A percentile compares a stretch with the other conserved stretches of the same genome.
Evolutionary conservation across 2,113 vertebrate genomes (phyloP).

Genomic region (Malurus cyaneus): DNA sequence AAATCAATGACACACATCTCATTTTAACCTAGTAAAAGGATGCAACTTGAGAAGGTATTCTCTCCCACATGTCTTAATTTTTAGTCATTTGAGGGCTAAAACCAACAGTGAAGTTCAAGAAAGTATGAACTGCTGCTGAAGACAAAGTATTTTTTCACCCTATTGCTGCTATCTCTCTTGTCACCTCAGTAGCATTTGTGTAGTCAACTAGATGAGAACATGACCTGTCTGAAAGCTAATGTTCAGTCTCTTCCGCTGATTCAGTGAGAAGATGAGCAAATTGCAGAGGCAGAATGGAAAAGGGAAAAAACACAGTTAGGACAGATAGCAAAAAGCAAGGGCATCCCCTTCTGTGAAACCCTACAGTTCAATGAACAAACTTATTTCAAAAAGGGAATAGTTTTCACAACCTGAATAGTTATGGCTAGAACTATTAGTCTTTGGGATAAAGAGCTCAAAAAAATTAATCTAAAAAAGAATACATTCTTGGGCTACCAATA

Average conservation of each 20-base stretch:
- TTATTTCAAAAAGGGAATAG: not conserved
- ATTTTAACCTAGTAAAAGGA: not conserved
- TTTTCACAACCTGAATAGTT: not conserved
- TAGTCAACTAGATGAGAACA: not conserved
- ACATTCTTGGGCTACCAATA: not conserved
- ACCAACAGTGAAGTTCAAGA: not conserved
- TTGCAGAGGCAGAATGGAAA: not conserved
- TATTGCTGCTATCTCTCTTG: accelerated
- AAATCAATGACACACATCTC: not conserved
- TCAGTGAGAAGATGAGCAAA: not conserved
- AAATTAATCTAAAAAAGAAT: no score
- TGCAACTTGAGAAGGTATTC: not conserved
- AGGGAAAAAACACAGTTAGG: not conserved
- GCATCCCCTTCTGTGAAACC: not conserved
- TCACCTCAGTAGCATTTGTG: not conserved
- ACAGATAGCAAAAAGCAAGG: not conserved
- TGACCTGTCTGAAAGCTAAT: not conserved
- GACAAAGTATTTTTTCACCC: not conserved
- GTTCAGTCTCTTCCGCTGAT: not conserved
- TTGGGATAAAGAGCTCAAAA: not conserved
- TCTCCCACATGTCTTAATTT: not conserved
- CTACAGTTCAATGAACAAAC: not conserved
- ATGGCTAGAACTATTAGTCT: not conserved
- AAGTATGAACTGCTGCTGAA: not conserved
- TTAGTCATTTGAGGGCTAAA: not conserved